These are phyloP conservation scores for Platycnemis pennipes DNA, from an alignment of 2,888 invertebrate species.

Conservation along the genomic window DNA sequence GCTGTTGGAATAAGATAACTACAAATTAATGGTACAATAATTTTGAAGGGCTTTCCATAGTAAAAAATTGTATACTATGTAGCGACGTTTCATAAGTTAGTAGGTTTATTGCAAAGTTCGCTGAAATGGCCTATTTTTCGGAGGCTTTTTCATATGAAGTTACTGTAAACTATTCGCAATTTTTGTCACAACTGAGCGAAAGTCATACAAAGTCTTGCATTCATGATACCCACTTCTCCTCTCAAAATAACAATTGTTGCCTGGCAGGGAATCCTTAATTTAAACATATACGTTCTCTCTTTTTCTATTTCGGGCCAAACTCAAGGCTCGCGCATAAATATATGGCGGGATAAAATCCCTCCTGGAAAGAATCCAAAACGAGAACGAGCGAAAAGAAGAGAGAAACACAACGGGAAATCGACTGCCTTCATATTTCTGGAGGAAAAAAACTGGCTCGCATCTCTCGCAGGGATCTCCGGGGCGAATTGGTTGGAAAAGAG, in stretches of 20 bases:
- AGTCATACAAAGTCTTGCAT: too few species aligned
- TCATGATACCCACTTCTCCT: neutral
- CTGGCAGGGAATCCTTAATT: neutral
- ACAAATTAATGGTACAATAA: too few species aligned
- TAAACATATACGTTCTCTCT: neutral
- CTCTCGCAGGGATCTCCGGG: conserved; percentile 10
- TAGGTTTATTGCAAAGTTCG: too few species aligned
- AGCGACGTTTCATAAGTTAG: too few species aligned
- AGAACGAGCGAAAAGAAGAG: neutral
- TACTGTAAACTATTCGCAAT: too few species aligned
- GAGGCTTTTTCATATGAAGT: too few species aligned
- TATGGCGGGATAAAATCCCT: neutral
- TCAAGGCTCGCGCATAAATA: neutral
- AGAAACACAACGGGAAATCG: conserved; percentile 16
- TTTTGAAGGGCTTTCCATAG: too few species aligned
- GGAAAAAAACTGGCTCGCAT: neutral
- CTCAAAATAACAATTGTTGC: neutral
- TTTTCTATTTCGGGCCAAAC: neutral
- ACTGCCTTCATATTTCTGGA: conserved; percentile 28
- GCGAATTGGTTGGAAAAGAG: conserved; percentile 17
- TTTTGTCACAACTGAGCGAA: too few species aligned
- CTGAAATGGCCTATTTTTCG: too few species aligned
- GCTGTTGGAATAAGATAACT: too few species aligned
- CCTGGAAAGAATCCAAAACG: neutral
- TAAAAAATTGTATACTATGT: too few species aligned